Evolutionary conservation across 2,797 vertebrate species (phyloP), one percentile per base, ranked within the genome.

Genomic region (Microhierax caerulescens): DNA sequence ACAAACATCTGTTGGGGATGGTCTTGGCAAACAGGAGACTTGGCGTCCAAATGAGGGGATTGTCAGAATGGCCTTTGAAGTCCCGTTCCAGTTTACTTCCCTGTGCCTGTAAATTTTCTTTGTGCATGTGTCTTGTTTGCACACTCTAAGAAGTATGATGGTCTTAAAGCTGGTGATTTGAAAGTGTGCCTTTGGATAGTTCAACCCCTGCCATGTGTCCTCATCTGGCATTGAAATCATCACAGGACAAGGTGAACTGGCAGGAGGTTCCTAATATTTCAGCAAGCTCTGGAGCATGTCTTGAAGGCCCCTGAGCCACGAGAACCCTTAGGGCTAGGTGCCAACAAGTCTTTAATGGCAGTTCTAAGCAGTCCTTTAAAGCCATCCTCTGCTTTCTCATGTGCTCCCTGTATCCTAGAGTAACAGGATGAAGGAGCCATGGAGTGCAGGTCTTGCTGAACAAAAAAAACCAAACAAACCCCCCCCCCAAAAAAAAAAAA

Each of bases 101-200:
- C 81, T 23, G 12, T 77, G 93, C 51, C 72, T 83, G 56, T 89
- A 93, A 68, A 77, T 95, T 88, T 95, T 94, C n/a, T 82, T 78
- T 65, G 27, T 87, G 48, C 11, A 6, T 67, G 23, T 73, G 19
- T 85, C 88, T 79, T 90, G 14, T 74, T 92, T 73, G 15, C 34
- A 77, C 27, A 20, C 20, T 57, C 15, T 50, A 64, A 72, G 65
- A 93, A 92, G 36, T 70, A 67, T 4, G 32, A 61, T 65, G 27
- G 4, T 32, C 47, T 78, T 79, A 59, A 91, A 92, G 36, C 22
- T 56, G 17, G 13, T 78, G 67, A 57, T 91, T 47, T 39, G 65
- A 86, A 90, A n/a, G 61, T 75, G 34, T 81, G 41, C 27, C 15
- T 89, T 73, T 63, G 11, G 30, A 88, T 47, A 69, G 11, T 47